A percentile compares a stretch with the other conserved stretches of the same genome.
These are phyloP conservation scores for Hypsopygia costalis DNA, from an alignment of 2,888 invertebrate genomes.

Conservation along the genomic window DNA sequence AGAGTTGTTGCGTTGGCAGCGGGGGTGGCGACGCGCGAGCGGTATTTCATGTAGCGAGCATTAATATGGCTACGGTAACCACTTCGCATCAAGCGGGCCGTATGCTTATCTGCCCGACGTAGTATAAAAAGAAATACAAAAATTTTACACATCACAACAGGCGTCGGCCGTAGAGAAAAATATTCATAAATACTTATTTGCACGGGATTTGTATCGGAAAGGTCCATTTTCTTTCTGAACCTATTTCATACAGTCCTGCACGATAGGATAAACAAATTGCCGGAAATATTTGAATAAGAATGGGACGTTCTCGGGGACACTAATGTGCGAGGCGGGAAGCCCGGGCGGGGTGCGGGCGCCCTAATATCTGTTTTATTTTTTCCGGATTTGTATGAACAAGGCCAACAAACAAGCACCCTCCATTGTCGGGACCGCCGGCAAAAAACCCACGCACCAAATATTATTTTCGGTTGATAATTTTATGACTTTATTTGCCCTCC, in stretches of 20 bases:
- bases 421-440: slow-evolving; percentile 51
- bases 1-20: too few relatives aligned
- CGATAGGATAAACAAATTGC: slow-evolving; percentile 74
- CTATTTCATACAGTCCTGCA: slow-evolving; percentile 54
- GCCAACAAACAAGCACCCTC: slow-evolving; percentile 62
- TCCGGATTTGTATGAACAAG: slow-evolving; percentile 73
- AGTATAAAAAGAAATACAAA: too few relatives aligned
- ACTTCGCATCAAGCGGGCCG: too few relatives aligned
- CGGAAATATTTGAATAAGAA: slow-evolving; percentile 79
- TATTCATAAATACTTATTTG: slow-evolving; percentile 9
- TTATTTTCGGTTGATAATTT: slow-evolving; percentile 65
- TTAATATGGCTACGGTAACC: too few relatives aligned
- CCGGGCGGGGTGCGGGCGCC: slow-evolving; percentile 38
- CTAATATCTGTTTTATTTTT: slow-evolving; percentile 78
- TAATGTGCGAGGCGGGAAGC: slow-evolving; percentile 74
- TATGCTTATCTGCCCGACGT: too few relatives aligned
- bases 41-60: too few relatives aligned
- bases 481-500: slow-evolving; percentile 63
- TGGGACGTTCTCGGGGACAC: slow-evolving; percentile 67
- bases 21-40: too few relatives aligned
- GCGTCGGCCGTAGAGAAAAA: too few relatives aligned
- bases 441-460: slow-evolving; percentile 63
- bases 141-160: too few relatives aligned
- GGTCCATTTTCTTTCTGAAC: slow-evolving; percentile 41
- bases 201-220: slow-evolving; percentile 26